Percentiles rank a stretch among this genome's conserved stretches.
Conservation (phyloP, 2,888 invertebrate species). For the Sturmia bella region DNA sequence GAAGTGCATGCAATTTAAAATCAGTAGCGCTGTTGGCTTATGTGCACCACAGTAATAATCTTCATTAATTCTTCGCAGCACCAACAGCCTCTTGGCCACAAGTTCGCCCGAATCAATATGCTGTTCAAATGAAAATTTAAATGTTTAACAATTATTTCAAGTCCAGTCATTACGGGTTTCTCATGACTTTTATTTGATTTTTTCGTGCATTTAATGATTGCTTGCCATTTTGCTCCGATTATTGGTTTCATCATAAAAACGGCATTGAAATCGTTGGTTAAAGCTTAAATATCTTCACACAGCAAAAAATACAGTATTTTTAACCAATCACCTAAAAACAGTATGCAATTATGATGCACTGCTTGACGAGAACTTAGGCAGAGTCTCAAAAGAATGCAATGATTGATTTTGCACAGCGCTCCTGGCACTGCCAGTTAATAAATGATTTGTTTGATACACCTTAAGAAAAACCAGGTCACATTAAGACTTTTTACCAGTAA, state of each 20-base stretch:
- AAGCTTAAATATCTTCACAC: conserved; percentile 45
- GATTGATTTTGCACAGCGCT: not conserved
- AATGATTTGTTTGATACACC: too few relatives aligned
- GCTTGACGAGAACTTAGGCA: conserved; percentile 1
- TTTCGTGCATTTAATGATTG: conserved; percentile 38
- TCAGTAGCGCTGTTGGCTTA: conserved; percentile 38
- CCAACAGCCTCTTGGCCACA: conserved; percentile 31
- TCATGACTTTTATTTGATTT: not conserved
- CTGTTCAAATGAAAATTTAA: not conserved
- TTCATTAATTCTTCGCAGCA: conserved; percentile 15
- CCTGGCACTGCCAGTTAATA: too few relatives aligned
- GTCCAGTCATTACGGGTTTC: conserved; percentile 2
- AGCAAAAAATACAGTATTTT: not conserved
- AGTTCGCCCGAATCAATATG: not conserved
- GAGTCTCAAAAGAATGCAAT: not conserved
- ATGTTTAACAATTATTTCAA: conserved; percentile 37
- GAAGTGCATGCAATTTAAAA: conserved; percentile 15
- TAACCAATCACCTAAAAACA: conserved; percentile 18
- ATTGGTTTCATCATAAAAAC: conserved; percentile 52
- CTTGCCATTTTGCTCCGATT: conserved; percentile 57
- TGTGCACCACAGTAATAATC: conserved; percentile 11
- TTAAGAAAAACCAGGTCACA: too few relatives aligned
- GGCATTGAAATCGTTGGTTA: conserved; percentile 52
- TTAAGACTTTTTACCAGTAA: too few relatives aligned
- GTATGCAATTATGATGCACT: conserved; percentile 15